Evolutionary conservation across 2,113 vertebrate species (phyloP).

Genomic region (Nycticorax nycticorax): DNA sequence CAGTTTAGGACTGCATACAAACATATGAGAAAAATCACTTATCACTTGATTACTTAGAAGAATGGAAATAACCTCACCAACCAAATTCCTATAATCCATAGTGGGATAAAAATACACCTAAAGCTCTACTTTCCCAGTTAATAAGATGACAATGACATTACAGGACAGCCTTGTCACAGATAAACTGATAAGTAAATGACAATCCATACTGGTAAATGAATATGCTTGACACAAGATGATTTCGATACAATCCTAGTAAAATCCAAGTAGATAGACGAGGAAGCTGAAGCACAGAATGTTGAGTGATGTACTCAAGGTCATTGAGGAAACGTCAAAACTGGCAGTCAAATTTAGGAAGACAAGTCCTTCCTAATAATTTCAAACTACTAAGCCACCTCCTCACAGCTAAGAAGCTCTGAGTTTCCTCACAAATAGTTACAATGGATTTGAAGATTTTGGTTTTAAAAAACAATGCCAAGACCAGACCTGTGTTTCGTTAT

Average conservation of each 20-base stretch:
- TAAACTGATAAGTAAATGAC: slow-evolving; percentile 36
- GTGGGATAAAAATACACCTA: slow-evolving; percentile 29
- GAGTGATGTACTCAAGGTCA: slow-evolving; percentile 20
- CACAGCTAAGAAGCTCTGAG: neutral
- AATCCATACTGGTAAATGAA: slow-evolving; percentile 1
- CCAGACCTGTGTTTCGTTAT: neutral
- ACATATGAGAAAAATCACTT: neutral
- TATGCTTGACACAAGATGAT: neutral
- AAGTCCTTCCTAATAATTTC: neutral
- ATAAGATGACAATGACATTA: slow-evolving; percentile 15
- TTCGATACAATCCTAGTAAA: neutral
- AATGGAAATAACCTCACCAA: neutral
- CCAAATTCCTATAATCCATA: neutral
- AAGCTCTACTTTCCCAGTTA: neutral
- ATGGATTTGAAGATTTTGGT: neutral
- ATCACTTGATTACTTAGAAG: neutral
- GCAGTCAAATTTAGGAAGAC: neutral
- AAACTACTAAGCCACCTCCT: neutral
- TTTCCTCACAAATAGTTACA: neutral
- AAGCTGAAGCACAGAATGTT: neutral
- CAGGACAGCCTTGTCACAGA: slow-evolving; percentile 21
- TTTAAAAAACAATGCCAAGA: neutral
- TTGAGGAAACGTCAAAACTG: neutral
- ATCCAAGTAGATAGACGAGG: neutral
- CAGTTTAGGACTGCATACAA: neutral